Evolutionary conservation across 1,140 invertebrate species (phyloP), one percentile per base, ranked within the genome.

Genomic region (Thalassaphorura encarpata): DNA sequence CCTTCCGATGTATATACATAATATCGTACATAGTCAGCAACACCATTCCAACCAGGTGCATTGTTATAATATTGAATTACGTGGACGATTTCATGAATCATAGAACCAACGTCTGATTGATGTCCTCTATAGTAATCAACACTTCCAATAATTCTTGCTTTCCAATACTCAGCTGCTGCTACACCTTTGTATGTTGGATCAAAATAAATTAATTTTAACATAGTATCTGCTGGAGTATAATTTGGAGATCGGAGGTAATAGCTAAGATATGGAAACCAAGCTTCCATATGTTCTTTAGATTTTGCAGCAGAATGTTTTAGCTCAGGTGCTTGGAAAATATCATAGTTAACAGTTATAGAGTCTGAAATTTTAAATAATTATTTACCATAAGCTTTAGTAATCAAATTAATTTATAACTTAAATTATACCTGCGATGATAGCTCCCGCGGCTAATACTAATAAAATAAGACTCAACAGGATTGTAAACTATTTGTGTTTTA

Each of bases 21-120:
- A 31, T 47, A 55, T 2, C 53, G 24, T 5, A 55, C 53, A 29
- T 41, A 55, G 31, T 55, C 53, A 19, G 53, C 53, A 33, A 47
- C 13, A 13, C 46, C 24, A 2, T 47, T 27, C 53, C 53, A 55
- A 2, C 53, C 28, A 15, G 27, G 39, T 24, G 39, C 36, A n/a
- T n/a, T 26, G 8, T 15, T 19, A 24, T 55, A 55, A 5, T 15
- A 5, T 39, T 55, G 53, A 31, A 55, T 55, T 13, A 55, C 43
- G 53, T 55, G 53, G 23, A 41, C 29, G 42, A 55, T 55, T 40
- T 55, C 53, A 39, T 55, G 53, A 19, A 55, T 26, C 53, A 55
- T 55, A 8, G 42, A 55, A 21, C 53, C 53, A 47, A 55, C 36
- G 19, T 55, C 53, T 18, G 33, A 28, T 26, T 55, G 42, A 23